phyloP scores from a whole-genome alignment of 2,888 invertebrate genomes.

The Cephus pygmeus region DNA sequence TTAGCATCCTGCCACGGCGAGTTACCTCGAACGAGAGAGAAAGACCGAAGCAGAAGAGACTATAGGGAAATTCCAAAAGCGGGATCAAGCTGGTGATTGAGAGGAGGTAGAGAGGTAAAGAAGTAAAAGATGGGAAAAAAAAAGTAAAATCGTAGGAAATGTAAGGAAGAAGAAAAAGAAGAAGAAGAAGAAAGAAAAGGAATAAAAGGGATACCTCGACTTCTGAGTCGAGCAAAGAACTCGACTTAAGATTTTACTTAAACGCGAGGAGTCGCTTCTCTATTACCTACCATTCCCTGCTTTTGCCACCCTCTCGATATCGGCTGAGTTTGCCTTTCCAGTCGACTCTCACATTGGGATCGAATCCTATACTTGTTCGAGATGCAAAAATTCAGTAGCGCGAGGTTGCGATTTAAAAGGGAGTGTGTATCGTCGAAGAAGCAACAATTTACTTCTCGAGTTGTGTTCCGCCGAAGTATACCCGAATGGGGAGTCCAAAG shows the following conservation, averaged over 20 bases:
- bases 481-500: not conserved
- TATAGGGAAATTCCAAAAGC: not conserved
- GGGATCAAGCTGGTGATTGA: not conserved
- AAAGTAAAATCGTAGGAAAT: slow-evolving; percentile 9
- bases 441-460: not conserved
- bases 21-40: not conserved
- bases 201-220: not conserved
- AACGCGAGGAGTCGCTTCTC: not conserved
- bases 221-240: not conserved
- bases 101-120: not conserved
- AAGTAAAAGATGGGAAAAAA: slow-evolving; percentile 7
- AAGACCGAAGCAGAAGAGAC: not conserved
- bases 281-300: not conserved
- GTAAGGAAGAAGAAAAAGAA: not conserved
- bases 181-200: not conserved
- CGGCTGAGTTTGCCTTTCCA: not conserved
- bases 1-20: not conserved
- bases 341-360: not conserved
- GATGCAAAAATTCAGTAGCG: not conserved
- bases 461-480: not conserved
- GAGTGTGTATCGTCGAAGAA: not conserved
- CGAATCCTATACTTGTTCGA: not conserved
- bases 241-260: not conserved
- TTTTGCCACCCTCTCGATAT: not conserved
- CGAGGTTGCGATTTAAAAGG: not conserved